These are phyloP conservation scores for Callimorpha dominula DNA, from an alignment of 2,888 invertebrate genomes.

Conservation along the genomic window DNA sequence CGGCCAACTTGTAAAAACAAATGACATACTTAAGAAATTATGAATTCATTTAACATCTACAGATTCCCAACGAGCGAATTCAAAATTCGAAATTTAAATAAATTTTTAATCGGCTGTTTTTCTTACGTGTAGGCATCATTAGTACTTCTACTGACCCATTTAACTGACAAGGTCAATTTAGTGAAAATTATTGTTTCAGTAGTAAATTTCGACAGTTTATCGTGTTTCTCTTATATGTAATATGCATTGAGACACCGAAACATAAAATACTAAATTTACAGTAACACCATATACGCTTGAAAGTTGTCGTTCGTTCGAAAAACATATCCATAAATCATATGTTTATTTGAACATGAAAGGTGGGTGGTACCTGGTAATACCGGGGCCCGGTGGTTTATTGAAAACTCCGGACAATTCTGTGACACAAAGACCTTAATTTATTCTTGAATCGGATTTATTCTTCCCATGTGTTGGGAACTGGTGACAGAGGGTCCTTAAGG, in stretches of 20 bases:
- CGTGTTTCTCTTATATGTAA: neutral
- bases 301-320: conserved; percentile 49
- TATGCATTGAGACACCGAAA: conserved; percentile 14
- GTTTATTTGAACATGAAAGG: conserved; percentile 63
- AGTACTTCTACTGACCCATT: no score
- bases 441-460: conserved; percentile 83
- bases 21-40: no score
- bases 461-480: conserved; percentile 73
- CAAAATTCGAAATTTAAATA: no score
- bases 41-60: no score
- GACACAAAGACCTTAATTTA: conserved; percentile 84
- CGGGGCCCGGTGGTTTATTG: conserved; percentile 59
- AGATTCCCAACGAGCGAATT: no score
- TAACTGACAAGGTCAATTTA: no score
- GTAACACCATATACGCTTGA: conserved; percentile 30
- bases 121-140: no score
- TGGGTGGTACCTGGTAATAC: conserved; percentile 61
- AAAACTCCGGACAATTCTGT: conserved; percentile 71
- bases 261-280: conserved; percentile 11
- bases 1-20: no score
- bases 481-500: conserved; percentile 82
- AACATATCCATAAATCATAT: conserved; percentile 67
- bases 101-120: no score
- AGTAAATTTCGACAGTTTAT: neutral
- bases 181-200: neutral